A percentile compares a stretch with the other conserved stretches of the same genome.
phyloP scores from a whole-genome alignment of 2,888 invertebrate species.

The Nomada ruficornis region DNA sequence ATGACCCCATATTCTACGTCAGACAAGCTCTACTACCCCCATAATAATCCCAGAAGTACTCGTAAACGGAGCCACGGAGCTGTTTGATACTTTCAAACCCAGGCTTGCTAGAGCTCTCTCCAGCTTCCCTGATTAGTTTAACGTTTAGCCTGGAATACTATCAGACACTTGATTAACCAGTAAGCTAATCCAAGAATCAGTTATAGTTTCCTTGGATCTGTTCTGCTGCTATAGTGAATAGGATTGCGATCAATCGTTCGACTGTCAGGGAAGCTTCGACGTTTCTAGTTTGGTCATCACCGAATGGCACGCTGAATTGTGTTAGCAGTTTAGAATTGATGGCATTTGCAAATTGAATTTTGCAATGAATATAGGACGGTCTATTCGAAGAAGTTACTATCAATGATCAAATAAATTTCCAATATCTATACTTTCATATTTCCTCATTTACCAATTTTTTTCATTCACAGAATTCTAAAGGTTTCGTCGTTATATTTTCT shows the following conservation, averaged over 20 bases:
- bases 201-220: neutral
- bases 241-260: neutral
- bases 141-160: neutral
- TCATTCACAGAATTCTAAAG: neutral
- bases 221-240: neutral
- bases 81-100: constrained; percentile 10
- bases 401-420: neutral
- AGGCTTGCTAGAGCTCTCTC: neutral
- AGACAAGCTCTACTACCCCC: neutral
- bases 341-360: neutral
- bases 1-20: neutral
- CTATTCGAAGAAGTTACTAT: neutral
- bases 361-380: neutral
- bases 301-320: neutral
- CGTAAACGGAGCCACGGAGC: neutral
- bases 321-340: neutral
- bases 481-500: too few species aligned
- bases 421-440: neutral
- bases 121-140: neutral
- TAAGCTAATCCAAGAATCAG: constrained; percentile 23
- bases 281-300: neutral
- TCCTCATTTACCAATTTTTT: neutral
- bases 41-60: neutral
- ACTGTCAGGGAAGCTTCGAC: neutral
- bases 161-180: neutral